Base-by-base conservation (phyloP, 1,140 invertebrate species). In the Pinna nobilis region DNA sequence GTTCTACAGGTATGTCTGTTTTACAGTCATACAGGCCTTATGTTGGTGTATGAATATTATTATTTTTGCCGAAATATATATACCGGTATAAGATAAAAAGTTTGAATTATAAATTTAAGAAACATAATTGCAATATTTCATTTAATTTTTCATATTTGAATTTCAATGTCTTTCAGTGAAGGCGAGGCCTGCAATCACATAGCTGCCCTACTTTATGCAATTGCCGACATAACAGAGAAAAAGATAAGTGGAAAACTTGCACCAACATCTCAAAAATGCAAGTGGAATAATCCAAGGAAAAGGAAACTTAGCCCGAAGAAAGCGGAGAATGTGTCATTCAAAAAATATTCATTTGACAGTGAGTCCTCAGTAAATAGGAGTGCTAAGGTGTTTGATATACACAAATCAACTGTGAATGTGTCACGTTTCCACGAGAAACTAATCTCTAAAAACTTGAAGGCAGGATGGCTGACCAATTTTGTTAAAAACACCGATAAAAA, bases 161-260 rank as follows among this genome's bases (percentile, higher is more conserved):
- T 47, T 47, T 20, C 7, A 47, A 47, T n/a, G n/a, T n/a, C n/a
- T 57, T 68, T 28, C 67, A 69, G 67, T 2, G 11, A 20, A 32
- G 57, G 47, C 2, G 57, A 64, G 20, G 47, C 20, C n/a, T 71
- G 59, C 30, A 64, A 60, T 15, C 59, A 64, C 23, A 32, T 71
- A 1, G n/a, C 33, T 41, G 59, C 32, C 9, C 7, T 64, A 15
- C 47, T 71, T 7, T 71, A 63, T 41, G 60, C 35, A 25, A 2
- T 64, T 41, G 33, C 37, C 4, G 51, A 73, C 23, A 30, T 66
- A 1, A 20, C 57, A 3, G 15, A 32, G 5, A 37, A 30, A 11
- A 60, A 57, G 20, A 23, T 3, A 32, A 37, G 47, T 6, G 49
- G 33, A n/a, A 49, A 30, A 5, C 20, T 55, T 33, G 28, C 49